phyloP scores from a whole-genome alignment of 2,888 invertebrate genomes.

The Mesorhabditis sp. region DNA sequence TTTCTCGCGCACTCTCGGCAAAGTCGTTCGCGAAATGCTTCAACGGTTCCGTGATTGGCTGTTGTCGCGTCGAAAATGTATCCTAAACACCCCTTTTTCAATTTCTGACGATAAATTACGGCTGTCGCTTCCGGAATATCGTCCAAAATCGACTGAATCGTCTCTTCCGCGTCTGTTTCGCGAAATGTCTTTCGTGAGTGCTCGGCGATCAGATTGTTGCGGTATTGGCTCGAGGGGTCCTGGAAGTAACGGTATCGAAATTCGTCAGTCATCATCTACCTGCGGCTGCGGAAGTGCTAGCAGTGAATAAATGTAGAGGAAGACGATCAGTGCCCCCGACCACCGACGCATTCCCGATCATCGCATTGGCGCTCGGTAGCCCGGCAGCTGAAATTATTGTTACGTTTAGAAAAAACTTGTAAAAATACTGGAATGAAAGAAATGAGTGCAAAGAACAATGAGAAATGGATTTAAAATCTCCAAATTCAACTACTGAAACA shows the following conservation, averaged over 20 bases:
- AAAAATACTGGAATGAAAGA: too few species aligned
- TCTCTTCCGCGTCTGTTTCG: constrained; percentile 13
- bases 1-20: constrained; percentile 19
- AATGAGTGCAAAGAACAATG: too few species aligned
- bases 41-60: constrained; percentile 14
- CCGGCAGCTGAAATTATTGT: too few species aligned
- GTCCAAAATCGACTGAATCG: constrained; percentile 12
- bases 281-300: too few species aligned
- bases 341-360: too few species aligned
- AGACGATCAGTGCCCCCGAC: too few species aligned
- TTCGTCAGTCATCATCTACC: too few species aligned
- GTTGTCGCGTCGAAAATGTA: not conserved
- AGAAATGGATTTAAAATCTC: too few species aligned
- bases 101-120: constrained; percentile 8
- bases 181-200: constrained; percentile 32
- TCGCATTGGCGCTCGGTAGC: too few species aligned
- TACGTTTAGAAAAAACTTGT: too few species aligned
- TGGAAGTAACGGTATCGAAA: not conserved
- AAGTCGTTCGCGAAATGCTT: constrained; percentile 17
- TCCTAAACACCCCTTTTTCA: not conserved
- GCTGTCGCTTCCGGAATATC: not conserved
- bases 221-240: not conserved
- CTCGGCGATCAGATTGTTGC: constrained; percentile 26
- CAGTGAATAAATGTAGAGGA: too few species aligned
- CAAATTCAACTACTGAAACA: too few species aligned